Evolutionary conservation across 2,113 vertebrate species (phyloP), one percentile per base, ranked within the genome.

Genomic region (Apeltes quadracus): DNA sequence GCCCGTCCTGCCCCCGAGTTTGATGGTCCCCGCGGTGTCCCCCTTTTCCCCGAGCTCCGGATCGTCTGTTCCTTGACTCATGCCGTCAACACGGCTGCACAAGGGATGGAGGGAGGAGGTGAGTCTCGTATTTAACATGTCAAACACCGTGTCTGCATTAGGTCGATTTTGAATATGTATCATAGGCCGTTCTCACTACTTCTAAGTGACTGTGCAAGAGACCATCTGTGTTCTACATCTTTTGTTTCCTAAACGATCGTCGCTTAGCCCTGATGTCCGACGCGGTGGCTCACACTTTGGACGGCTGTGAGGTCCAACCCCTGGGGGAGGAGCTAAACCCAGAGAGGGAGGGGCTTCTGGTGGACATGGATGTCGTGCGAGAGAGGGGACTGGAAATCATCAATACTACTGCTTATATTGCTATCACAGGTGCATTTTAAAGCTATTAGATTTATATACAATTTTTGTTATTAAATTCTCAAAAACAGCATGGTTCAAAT

Each of bases 1-100:
- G 97, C 95, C 44, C 95, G 94, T 46, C 96, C 97, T 2, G 95
- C 94, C 0, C 93, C 93, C 6, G 97, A 98, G 85, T 97, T 98
- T 0, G 97, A 98, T 86, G 89, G 84, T n/a, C 90, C 92, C 0
- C 94, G 94, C 0, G 98, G 98, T 1, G 94, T 99, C 8, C 93
- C 93, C n/a, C 91, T 99, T 14, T 99, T 98, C 86, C 96, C 96
- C 0, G 96, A 96, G 85, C 95, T 99, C 48, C 94, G 96, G 59
- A 97, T 99, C 54, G 95, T 95, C 79, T 98, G 97, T 75, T 98
- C 97, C 15, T 93, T 98, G 82, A 97, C 96, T 68, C 97, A 98
- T 34, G 94, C 94, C 2, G 89, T 94, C 66, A 95, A 95, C 90
- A 94, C 92, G 0, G 94, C 94, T 34, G 90, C 92, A 4, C 93